phyloP scores from a whole-genome alignment of 2,797 vertebrate species.

The Spinus pinus region DNA sequence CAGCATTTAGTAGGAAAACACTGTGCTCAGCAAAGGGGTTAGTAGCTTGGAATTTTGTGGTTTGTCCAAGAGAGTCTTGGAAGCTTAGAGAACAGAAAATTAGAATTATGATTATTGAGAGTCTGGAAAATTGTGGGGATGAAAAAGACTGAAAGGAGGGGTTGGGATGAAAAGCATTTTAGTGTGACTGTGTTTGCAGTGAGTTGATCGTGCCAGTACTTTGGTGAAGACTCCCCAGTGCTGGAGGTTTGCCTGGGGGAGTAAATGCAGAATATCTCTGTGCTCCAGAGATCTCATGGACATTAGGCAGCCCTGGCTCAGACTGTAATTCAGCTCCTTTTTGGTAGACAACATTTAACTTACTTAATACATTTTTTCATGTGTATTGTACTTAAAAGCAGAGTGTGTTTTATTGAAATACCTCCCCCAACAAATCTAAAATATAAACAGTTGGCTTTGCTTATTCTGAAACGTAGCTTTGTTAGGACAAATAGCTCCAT shows the following conservation, averaged over 20 bases:
- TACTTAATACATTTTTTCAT: background rate
- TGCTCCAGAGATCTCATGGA: background rate
- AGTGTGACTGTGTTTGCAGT: background rate
- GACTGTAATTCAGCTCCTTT: background rate
- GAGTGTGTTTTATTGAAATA: background rate
- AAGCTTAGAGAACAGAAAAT: background rate
- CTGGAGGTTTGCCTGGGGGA: background rate
- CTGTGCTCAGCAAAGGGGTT: background rate
- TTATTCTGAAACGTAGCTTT: background rate
- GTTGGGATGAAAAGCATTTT: accelerated
- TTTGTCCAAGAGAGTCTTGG: background rate
- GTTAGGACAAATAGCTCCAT: background rate
- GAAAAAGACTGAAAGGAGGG: background rate
- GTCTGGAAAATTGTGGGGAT: background rate
- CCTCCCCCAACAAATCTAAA: background rate
- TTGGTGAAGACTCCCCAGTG: background rate
- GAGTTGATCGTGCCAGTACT: accelerated
- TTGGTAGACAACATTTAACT: background rate
- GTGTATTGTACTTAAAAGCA: background rate
- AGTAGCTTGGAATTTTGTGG: background rate
- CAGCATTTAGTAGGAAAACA: background rate
- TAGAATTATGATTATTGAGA: background rate
- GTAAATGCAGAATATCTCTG: background rate
- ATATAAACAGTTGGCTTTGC: background rate
- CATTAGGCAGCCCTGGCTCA: background rate